phyloP scores from a whole-genome alignment of 2,113 vertebrate genomes.

The Pelvicachromis taeniatus region DNA sequence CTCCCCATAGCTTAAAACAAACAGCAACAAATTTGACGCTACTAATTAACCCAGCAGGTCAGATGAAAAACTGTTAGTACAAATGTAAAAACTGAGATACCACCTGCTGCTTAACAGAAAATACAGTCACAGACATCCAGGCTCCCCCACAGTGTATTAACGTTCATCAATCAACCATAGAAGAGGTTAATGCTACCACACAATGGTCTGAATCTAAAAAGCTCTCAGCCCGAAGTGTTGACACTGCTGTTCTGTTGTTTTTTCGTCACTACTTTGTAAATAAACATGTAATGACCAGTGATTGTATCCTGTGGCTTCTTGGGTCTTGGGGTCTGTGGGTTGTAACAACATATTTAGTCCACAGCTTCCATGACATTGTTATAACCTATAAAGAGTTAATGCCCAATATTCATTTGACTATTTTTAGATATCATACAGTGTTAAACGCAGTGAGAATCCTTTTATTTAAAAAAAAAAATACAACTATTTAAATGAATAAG shows the following conservation, averaged over 20 bases:
- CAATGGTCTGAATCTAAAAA: neutral
- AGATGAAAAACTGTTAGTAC: slow-evolving; percentile 4
- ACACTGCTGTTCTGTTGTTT: neutral
- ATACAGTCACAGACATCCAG: neutral
- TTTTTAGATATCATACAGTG: neutral
- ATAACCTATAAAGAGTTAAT: neutral
- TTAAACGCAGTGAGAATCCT: neutral
- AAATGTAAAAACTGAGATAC: slow-evolving; percentile 11
- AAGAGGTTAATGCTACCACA: slow-evolving; percentile 18
- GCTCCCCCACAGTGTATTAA: neutral
- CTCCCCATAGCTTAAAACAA: slow-evolving; percentile 17
- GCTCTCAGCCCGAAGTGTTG: neutral
- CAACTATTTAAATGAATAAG: neutral
- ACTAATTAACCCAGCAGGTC: slow-evolving; percentile 31
- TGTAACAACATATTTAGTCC: neutral
- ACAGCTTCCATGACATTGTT: neutral
- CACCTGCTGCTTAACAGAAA: slow-evolving; percentile 26
- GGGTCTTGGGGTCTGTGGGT: neutral
- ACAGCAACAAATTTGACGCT: slow-evolving; percentile 9
- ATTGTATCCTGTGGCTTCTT: neutral
- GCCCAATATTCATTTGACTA: neutral
- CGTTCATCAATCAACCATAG: slow-evolving; percentile 2
- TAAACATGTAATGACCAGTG: neutral
- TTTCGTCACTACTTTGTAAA: neutral
- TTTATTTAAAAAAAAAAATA: neutral